A percentile compares a stretch with the other conserved stretches of the same genome.
phyloP scores from a whole-genome alignment of 2,888 invertebrate species.

The Orthosia gracilis region DNA sequence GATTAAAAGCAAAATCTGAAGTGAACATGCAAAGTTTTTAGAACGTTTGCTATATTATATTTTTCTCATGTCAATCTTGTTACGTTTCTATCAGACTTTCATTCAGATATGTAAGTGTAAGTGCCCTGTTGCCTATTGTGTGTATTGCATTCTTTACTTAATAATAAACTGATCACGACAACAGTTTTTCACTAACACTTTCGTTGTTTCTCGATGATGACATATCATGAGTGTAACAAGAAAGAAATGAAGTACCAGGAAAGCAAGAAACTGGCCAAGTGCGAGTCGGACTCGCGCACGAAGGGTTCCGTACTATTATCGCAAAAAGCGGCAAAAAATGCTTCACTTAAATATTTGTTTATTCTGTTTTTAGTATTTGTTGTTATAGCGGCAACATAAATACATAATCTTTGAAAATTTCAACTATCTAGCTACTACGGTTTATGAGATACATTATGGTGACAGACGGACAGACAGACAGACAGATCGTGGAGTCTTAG shows the following conservation, averaged over 20 bases:
- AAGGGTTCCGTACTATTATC: no score
- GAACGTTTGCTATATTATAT: background rate
- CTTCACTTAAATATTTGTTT: no score
- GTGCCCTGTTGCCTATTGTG: no score
- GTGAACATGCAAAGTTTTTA: constrained; percentile 18
- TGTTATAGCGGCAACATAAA: no score
- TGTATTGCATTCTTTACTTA: background rate
- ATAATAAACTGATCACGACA: constrained; percentile 22
- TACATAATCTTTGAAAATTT: no score
- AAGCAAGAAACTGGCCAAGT: background rate
- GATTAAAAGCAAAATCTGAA: background rate
- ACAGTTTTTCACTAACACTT: constrained; percentile 5
- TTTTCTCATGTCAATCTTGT: constrained; percentile 22
- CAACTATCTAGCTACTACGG: no score
- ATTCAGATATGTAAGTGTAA: background rate
- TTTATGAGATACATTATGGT: no score
- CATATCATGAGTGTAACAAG: background rate
- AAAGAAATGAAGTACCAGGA: background rate
- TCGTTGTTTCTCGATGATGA: background rate
- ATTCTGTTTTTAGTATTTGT: no score
- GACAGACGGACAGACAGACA: no score
- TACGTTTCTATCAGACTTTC: constrained; percentile 17
- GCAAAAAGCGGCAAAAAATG: no score
- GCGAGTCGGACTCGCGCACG: no score
- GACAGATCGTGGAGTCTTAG: no score